Conservation (phyloP, 2,888 invertebrate genomes). For the Ophion ellenae region DNA sequence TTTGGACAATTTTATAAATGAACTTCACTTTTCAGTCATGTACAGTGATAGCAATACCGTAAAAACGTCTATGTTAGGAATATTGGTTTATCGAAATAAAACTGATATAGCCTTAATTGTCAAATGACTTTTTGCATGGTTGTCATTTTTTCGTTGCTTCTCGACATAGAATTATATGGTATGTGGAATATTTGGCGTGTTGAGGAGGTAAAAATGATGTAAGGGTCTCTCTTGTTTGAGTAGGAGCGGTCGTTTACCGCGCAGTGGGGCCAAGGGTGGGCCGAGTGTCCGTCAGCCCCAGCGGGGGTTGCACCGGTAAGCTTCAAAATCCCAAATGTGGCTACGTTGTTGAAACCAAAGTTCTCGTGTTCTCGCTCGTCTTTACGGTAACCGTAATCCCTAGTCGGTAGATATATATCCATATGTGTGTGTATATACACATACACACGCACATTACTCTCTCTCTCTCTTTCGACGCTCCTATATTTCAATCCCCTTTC, state of each 20-base stretch:
- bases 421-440: neutral
- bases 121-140: neutral
- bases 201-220: slow-evolving; percentile 57
- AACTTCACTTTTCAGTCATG: too few relatives aligned
- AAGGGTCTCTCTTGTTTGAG: slow-evolving; percentile 81
- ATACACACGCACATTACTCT: too few relatives aligned
- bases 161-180: neutral
- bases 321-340: slow-evolving; percentile 79
- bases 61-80: neutral
- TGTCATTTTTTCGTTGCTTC: slow-evolving; percentile 5
- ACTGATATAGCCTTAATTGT: too few relatives aligned
- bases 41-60: neutral
- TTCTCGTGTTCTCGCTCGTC: slow-evolving; percentile 81
- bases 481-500: too few relatives aligned
- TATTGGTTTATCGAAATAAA: neutral
- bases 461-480: too few relatives aligned
- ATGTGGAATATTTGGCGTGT: neutral
- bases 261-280: slow-evolving; percentile 83
- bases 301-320: slow-evolving; percentile 84
- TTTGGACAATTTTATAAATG: too few relatives aligned
- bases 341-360: slow-evolving; percentile 78
- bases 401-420: slow-evolving; percentile 78
- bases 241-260: slow-evolving; percentile 84
- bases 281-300: slow-evolving; percentile 83
- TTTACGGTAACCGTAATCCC: slow-evolving; percentile 82